These are phyloP conservation scores for Piscicola geometra DNA, from an alignment of 2,888 invertebrate species.

Conservation along the genomic window DNA sequence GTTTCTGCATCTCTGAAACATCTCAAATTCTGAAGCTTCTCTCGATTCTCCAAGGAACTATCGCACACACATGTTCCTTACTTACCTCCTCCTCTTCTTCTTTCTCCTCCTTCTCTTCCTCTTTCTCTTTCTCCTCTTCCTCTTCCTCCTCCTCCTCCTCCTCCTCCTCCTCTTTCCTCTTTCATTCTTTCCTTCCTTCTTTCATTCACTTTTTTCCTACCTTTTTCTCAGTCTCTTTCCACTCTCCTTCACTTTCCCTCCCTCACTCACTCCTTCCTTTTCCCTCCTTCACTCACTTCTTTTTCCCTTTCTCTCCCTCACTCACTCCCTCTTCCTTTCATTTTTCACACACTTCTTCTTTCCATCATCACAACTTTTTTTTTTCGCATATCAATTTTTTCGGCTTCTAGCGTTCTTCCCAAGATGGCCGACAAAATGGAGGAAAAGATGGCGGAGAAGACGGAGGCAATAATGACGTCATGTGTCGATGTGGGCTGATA, in stretches of 20 bases:
- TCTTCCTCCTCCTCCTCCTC: slow-evolving; percentile 13
- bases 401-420: neutral
- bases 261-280: neutral
- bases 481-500: too few relatives aligned
- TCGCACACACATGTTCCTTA: too few relatives aligned
- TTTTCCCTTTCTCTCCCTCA: neutral
- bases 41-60: too few relatives aligned
- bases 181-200: neutral
- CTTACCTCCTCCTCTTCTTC: too few relatives aligned
- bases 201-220: too few relatives aligned
- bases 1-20: too few relatives aligned
- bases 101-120: neutral
- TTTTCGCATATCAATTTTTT: neutral
- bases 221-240: neutral
- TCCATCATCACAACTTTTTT: neutral
- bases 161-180: slow-evolving; percentile 16
- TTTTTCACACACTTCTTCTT: neutral
- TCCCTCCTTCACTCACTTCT: neutral
- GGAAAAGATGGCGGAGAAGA: neutral
- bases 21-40: too few relatives aligned
- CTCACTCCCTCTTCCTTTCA: neutral
- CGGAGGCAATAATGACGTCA: neutral
- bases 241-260: neutral
- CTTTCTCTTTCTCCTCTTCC: neutral
- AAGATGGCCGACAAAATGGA: neutral